Evolutionary conservation across 1,140 invertebrate species (phyloP).

Genomic region (Gerris buenoi): DNA sequence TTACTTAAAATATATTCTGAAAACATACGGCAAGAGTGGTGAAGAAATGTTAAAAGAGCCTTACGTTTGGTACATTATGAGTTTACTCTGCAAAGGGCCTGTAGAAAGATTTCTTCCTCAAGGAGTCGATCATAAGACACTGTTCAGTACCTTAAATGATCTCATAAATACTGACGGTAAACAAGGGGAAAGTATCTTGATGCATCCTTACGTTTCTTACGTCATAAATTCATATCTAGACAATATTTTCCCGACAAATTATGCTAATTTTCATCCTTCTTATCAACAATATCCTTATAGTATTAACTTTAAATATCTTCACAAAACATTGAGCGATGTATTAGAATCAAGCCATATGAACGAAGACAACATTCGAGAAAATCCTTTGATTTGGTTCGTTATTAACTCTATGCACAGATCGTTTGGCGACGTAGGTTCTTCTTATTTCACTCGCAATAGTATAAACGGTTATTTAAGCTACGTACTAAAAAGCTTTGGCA

Average conservation of each 20-base stretch:
- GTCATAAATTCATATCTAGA: background rate
- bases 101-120: background rate
- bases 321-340: background rate
- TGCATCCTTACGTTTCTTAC: background rate
- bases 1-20: background rate
- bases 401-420: background rate
- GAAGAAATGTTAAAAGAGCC: background rate
- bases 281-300: no score
- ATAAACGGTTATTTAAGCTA: background rate
- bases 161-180: background rate
- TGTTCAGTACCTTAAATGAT: background rate
- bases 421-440: background rate
- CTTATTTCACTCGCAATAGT: background rate
- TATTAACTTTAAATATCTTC: no score
- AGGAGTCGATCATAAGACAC: background rate
- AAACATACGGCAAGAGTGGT: background rate
- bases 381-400: background rate
- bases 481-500: background rate
- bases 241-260: no score
- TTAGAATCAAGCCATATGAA: background rate
- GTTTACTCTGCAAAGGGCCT: background rate
- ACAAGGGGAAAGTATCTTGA: background rate
- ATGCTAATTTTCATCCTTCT: no score
- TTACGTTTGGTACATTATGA: background rate
- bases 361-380: background rate